A percentile compares a stretch with the other conserved stretches of the same genome.
These are phyloP conservation scores for Rousettus madagascariensis DNA, from an alignment of 2,797 vertebrate genomes.

Conservation along the genomic window DNA sequence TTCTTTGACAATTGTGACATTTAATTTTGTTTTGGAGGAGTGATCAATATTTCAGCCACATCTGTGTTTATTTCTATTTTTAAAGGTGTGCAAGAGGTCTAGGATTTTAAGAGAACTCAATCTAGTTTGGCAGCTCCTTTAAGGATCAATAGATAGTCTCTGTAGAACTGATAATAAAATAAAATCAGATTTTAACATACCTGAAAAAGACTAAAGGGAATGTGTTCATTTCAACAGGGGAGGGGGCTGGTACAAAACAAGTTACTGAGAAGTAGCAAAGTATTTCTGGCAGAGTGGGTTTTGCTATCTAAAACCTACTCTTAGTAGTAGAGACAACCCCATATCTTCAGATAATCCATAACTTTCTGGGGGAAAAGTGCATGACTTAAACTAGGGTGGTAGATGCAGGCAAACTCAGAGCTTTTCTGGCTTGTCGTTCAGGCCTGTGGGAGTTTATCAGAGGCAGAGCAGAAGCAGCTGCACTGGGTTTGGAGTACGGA, in stretches of 20 bases:
- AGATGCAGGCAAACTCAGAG: background rate
- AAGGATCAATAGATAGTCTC: background rate
- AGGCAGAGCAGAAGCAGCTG: background rate
- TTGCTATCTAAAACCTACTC: background rate
- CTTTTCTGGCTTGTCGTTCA: background rate
- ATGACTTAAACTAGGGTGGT: background rate
- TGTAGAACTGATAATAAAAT: background rate
- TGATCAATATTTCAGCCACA: background rate
- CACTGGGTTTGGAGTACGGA: background rate
- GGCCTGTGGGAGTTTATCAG: background rate
- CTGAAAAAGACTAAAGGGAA: background rate
- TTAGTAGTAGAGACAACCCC: background rate
- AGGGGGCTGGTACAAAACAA: background rate
- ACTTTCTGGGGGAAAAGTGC: background rate
- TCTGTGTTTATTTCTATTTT: conserved; percentile 4
- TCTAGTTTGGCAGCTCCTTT: background rate
- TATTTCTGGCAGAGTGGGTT: background rate
- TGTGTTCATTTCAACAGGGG: background rate
- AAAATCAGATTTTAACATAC: background rate
- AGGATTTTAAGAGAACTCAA: background rate
- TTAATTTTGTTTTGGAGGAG: background rate
- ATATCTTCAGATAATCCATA: background rate
- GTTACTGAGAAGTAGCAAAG: background rate
- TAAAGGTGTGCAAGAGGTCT: background rate
- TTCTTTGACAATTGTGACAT: conserved; percentile 44